Conservation (phyloP, 2,888 invertebrate genomes). For the Piscicola geometra region DNA sequence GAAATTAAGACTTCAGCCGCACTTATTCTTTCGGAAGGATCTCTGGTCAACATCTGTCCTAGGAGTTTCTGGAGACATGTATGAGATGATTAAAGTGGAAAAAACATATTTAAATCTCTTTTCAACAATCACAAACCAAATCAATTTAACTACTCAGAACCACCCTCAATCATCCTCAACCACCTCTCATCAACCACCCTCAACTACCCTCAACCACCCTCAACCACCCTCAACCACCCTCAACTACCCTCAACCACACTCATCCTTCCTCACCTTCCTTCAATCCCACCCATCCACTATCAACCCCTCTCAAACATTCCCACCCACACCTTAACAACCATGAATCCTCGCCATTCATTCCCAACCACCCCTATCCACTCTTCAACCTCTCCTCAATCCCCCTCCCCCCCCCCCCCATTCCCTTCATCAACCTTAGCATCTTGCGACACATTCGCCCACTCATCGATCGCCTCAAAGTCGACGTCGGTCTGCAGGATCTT, state of each 20-base stretch:
- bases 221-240: too few relatives aligned
- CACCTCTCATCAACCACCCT: background rate
- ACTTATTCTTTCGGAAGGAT: background rate
- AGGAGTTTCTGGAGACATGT: background rate
- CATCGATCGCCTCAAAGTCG: slow-evolving; percentile 81
- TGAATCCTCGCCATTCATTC: background rate
- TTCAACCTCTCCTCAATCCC: background rate
- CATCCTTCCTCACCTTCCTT: too few relatives aligned
- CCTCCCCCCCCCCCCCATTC: too few relatives aligned
- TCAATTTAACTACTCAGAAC: too few relatives aligned
- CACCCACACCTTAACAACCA: background rate
- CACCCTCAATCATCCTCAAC: too few relatives aligned
- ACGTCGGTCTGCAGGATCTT: slow-evolving; percentile 86
- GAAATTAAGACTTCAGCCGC: slow-evolving; percentile 2
- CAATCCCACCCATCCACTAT: background rate
- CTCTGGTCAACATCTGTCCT: slow-evolving; percentile 7
- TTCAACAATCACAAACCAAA: too few relatives aligned
- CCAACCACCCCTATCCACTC: background rate
- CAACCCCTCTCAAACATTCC: background rate
- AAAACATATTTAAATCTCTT: too few relatives aligned
- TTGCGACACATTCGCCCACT: slow-evolving; percentile 84
- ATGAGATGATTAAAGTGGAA: too few relatives aligned
- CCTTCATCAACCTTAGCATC: slow-evolving; percentile 46
- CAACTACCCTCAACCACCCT: too few relatives aligned
- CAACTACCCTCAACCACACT: too few relatives aligned